Base-by-base conservation (phyloP, 2,113 vertebrate species). In the Salminus brasiliensis region DNA sequence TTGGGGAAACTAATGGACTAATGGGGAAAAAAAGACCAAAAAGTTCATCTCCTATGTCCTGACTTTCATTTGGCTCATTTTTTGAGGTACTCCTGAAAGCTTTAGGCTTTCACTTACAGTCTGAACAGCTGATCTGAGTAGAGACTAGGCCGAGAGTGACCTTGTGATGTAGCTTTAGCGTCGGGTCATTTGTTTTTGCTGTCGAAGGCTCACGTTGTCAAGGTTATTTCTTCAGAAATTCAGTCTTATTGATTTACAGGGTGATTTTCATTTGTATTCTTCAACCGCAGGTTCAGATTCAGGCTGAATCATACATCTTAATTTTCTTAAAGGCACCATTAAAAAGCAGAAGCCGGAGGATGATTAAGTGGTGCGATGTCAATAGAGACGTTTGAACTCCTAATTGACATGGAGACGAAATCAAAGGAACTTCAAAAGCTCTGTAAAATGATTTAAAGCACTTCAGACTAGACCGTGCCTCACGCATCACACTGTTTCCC, bases 381-480 rank as follows among this genome's bases (percentile, higher is more conserved):
- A 53, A 32, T 66, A 66, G 47, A 79, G 59, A 32, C 25, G 45
- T 55, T 36, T 79, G 62, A 66, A 63, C 78, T 79, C 43, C 7
- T 45, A 78, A 78, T 60, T 70, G 76, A 60, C 76, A 78, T 30
- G 21, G 27, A 55, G 78, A 15, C 5, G 41, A 30, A 79, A 59
- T 62, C 45, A 32, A 65, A 65, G 30, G 21, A 36, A 39, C 21
- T 65, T 79, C 47, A 65, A 71, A 78, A 49, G 69, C 34, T 53
- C 25, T 49, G 60, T 73, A 70, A 73, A 73, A 65, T 73, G 57
- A 79, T 73, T 70, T 66, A 73, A 41, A 72, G 69, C 70, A 34
- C 70, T 60, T 41, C 41, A 67, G 62, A 41, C 15, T 45, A 67
- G 23, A 55, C 45, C 1, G 32, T 63, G 27, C 32, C 29, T 25